These are phyloP conservation scores for Eupristina koningsbergeri DNA, from an alignment of 1,140 invertebrate species.

Conservation along the genomic window DNA sequence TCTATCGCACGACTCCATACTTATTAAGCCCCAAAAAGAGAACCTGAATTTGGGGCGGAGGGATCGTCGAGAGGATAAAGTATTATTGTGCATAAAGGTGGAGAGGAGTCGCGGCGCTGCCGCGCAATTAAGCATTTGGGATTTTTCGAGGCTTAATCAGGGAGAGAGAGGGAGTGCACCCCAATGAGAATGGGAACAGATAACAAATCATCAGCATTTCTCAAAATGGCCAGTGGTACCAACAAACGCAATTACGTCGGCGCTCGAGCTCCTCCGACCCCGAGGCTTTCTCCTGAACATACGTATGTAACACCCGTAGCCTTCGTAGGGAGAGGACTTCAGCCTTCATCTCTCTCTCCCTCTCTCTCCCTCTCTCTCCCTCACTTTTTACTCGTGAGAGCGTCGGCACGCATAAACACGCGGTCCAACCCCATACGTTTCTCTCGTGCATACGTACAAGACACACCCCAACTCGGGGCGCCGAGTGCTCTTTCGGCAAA, in stretches of 20 bases:
- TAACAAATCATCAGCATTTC: conserved; percentile 61
- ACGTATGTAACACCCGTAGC: conserved; percentile 12
- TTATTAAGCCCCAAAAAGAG: not conserved
- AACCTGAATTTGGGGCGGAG: conserved; percentile 34
- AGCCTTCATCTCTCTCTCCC: too few relatives aligned
- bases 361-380: not conserved
- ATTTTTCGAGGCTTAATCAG: conserved; percentile 53
- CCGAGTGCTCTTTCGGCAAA: conserved; percentile 49
- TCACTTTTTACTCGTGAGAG: not conserved
- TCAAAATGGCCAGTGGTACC: conserved; percentile 55
- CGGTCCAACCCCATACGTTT: conserved; percentile 9
- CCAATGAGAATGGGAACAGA: conserved; percentile 27
- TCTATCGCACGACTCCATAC: conserved; percentile 1
- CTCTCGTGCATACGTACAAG: conserved; percentile 22
- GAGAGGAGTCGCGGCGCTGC: not conserved
- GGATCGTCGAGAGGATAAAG: conserved; percentile 51
- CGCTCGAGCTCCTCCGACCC: conserved; percentile 1
- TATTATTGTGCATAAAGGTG: conserved; percentile 56
- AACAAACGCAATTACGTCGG: conserved; percentile 49
- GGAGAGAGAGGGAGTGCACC: conserved; percentile 29
- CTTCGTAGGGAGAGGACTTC: not conserved
- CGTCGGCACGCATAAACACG: conserved; percentile 26
- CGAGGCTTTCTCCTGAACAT: conserved; percentile 5
- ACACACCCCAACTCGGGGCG: conserved; percentile 39
- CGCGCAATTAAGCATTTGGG: conserved; percentile 45